Conservation (phyloP, 2,888 invertebrate species). For the Meta bourneti region DNA sequence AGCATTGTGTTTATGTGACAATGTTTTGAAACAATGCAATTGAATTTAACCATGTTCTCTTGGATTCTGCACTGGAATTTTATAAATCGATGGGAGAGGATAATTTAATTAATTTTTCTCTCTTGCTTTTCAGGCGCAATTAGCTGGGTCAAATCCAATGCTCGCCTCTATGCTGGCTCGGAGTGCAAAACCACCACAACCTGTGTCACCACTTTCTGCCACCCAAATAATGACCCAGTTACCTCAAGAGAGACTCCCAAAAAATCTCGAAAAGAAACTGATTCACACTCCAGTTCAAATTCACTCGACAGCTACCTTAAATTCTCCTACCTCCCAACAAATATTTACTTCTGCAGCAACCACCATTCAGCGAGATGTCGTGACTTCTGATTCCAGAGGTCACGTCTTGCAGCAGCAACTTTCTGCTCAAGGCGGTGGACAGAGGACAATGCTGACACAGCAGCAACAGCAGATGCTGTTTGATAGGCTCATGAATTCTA, state of each 20-base stretch:
- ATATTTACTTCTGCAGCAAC: slow-evolving; percentile 36
- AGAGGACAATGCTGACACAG: slow-evolving; percentile 51
- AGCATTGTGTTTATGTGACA: too few species aligned
- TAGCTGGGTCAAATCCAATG: slow-evolving; percentile 83
- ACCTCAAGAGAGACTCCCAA: slow-evolving; percentile 84
- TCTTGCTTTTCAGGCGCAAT: slow-evolving; percentile 57
- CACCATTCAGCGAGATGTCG: slow-evolving; percentile 64
- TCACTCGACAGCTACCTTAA: slow-evolving; percentile 20
- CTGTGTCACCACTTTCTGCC: slow-evolving; percentile 76
- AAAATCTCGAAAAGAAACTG: slow-evolving; percentile 79
- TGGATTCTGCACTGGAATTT: too few species aligned
- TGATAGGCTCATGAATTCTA: slow-evolving; percentile 50
- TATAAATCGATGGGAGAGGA: too few species aligned
- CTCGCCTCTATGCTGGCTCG: slow-evolving; percentile 90
- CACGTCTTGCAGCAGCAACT: slow-evolving; percentile 70
- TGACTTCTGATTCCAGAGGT: slow-evolving; percentile 65
- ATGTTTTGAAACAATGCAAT: too few species aligned
- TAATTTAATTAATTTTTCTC: not conserved
- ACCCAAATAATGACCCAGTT: slow-evolving; percentile 80
- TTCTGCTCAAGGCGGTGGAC: slow-evolving; percentile 34
- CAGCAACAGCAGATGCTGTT: slow-evolving; percentile 56
- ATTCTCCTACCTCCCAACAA: slow-evolving; percentile 43
- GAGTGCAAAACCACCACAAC: slow-evolving; percentile 81
- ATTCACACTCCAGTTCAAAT: slow-evolving; percentile 77
- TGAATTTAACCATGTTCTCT: too few species aligned